Evolutionary conservation across 2,797 vertebrate species (phyloP), one percentile per base, ranked within the genome.

Genomic region (Ptychadena robeensis): DNA sequence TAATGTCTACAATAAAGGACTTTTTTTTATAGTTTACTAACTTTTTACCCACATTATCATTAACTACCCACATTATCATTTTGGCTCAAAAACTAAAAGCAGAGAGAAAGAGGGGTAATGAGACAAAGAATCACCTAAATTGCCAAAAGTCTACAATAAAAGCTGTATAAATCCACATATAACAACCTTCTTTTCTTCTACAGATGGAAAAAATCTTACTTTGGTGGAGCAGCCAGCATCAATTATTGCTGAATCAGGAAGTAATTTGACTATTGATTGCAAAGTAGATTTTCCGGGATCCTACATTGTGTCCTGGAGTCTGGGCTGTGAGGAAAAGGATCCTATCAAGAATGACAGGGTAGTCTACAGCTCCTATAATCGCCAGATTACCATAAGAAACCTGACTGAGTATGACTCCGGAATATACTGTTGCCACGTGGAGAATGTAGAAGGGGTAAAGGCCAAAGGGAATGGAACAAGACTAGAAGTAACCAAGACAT

Each of bases 351-450:
- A 28, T 10, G 25, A 12, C 59, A 61, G 10, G 28, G 25, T 28
- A 2, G 2, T 11, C 9, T 12, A 61, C 9, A 1, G 11, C 9
- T 28, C 25, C 2, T 27, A 3, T 10, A 28, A 25, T 2, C 1
- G 11, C 44, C 34, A 35, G 4, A 22, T 61, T 61, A 28, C 27
- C 9, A 61, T 61, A 12, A 10, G 2, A 9, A 28, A 61, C 9
- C 59, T 61, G 59, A 28, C 25, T 1, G 10, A 61, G 27, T 25
- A 10, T 9, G 59, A 61, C 11, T 61, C n/a, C 4, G 59, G 10
- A 61, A 61, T 61, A 61, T 61, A 61, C 59, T 61, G 59, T 25
- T 61, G 59, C 59, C 59, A 12, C 8, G 59, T 61, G 59, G 59
- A 61, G 25, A 28, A 1, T 8, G 59, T 28, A 2, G 59, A 61